phyloP scores from a whole-genome alignment of 2,113 vertebrate species.

The Pedionomus torquatus region DNA sequence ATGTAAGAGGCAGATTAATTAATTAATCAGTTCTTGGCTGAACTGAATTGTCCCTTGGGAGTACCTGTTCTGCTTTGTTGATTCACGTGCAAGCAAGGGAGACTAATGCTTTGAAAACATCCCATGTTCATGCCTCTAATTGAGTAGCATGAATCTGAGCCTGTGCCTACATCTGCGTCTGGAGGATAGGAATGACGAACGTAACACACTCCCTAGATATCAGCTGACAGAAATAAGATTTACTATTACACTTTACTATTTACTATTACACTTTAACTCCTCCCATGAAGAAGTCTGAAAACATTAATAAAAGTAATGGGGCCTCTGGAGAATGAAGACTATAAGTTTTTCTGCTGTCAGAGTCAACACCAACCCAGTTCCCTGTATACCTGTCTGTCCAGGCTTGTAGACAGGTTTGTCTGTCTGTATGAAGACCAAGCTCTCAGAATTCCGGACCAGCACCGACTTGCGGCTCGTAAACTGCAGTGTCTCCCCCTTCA shows the following conservation, averaged over 20 bases:
- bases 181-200: background rate
- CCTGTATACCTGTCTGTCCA: constrained; percentile 48
- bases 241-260: no score
- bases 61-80: background rate
- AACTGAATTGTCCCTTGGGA: background rate
- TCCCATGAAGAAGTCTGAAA: background rate
- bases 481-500: constrained; percentile 61
- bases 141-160: background rate
- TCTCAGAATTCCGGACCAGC: constrained; percentile 55
- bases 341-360: background rate
- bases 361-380: background rate
- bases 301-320: background rate
- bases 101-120: background rate
- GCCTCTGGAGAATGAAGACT: background rate
- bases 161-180: background rate
- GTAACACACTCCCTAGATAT: background rate
- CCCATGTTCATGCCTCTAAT: background rate
- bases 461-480: constrained; percentile 64
- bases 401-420: constrained; percentile 80
- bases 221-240: background rate
- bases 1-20: background rate
- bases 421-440: constrained; percentile 73
- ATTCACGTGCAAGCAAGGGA: background rate
- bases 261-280: background rate
- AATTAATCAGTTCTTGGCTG: background rate